A percentile compares a stretch with the other conserved stretches of the same genome.
phyloP scores from a whole-genome alignment of 2,888 invertebrate species.

The Didymodactylos carnosus region DNA sequence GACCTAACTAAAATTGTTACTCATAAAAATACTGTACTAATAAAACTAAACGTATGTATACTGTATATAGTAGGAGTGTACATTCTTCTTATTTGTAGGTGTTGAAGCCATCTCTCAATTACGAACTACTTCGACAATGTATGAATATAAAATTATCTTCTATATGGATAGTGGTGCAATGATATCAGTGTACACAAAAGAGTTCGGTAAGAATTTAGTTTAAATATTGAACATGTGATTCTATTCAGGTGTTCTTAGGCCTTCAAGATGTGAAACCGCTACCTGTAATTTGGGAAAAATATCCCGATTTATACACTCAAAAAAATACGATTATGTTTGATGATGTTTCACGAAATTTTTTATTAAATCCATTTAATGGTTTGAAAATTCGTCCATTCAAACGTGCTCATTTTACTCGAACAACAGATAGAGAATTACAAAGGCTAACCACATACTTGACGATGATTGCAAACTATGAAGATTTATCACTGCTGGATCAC shows the following conservation, averaged over 20 bases:
- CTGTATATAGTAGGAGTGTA: no score
- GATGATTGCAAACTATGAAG: constrained; percentile 57
- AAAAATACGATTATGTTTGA: constrained; percentile 96
- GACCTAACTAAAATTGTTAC: constrained; percentile 31
- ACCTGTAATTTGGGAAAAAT: constrained; percentile 89
- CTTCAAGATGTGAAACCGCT: constrained; percentile 61
- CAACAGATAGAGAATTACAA: constrained; percentile 59
- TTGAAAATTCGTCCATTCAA: constrained; percentile 69
- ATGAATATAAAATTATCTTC: constrained; percentile 72
- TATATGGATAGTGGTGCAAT: constrained; percentile 59
- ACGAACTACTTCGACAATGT: constrained; percentile 39
- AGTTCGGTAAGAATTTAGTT: no score
- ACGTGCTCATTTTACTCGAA: constrained; percentile 67
- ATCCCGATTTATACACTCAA: constrained; percentile 53
- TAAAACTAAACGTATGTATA: no score
- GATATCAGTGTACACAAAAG: constrained; percentile 75
- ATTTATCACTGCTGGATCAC: constrained; percentile 66
- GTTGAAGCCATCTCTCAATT: not conserved
- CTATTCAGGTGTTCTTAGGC: no score
- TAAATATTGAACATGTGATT: no score
- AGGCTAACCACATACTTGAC: constrained; percentile 57
- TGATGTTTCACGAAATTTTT: constrained; percentile 76
- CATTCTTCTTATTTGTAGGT: no score
- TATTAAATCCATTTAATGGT: constrained; percentile 88
- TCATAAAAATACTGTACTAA: not conserved